Base-by-base conservation (phyloP, 2,113 vertebrate species). In the Rhinoptilus africanus region DNA sequence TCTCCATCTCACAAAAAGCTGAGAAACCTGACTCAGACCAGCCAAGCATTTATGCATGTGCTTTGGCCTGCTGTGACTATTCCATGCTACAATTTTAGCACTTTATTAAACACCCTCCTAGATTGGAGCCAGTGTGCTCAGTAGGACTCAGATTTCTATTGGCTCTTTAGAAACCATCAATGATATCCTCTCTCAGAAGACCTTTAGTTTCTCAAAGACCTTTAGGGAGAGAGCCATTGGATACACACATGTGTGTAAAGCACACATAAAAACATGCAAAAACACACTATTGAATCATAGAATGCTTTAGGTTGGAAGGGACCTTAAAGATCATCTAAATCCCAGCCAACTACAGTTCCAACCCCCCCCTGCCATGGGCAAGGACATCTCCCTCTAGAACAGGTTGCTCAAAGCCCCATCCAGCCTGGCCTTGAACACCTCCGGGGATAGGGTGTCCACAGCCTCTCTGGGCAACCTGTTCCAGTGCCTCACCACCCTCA, bases 171-270 rank as follows among this genome's bases (percentile, higher is more conserved):
- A 47, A 73, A 20, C 8, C 34, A 50, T 37, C 18, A 59, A 1
- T 26, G 14, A 43, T 45, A 9, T 14, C 11, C 8, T 62, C 16
- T 41, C 54, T 53, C 64, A 35, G 35, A 27, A 73, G n/a, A 22
- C 3, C 7, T 39, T 76, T 10, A 54, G 20, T 18, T 85, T 41
- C 47, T 39, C 34, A 34, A 30, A 39, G 28, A n/a, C 23, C 6
- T 78, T 59, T 7, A 43, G 26, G 19, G 28, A 69, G 22, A 7
- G 8, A n/a, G 22, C 1, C 3, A 62, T 45, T 17, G 50, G 17
- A 64, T 14, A 23, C 12, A 54, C 27, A 39, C 4, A 12, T 0
- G 0, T 34, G 5, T 14, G 34, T 23, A n/a, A 48, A 80, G 22
- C 43, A 37, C 41, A 23, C 23, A 43, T 1, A 34, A 1, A 60